Percentiles rank a stretch among this genome's conserved stretches.
Evolutionary conservation across 2,797 vertebrate genomes (phyloP).

Genomic region (Artibeus lituratus): DNA sequence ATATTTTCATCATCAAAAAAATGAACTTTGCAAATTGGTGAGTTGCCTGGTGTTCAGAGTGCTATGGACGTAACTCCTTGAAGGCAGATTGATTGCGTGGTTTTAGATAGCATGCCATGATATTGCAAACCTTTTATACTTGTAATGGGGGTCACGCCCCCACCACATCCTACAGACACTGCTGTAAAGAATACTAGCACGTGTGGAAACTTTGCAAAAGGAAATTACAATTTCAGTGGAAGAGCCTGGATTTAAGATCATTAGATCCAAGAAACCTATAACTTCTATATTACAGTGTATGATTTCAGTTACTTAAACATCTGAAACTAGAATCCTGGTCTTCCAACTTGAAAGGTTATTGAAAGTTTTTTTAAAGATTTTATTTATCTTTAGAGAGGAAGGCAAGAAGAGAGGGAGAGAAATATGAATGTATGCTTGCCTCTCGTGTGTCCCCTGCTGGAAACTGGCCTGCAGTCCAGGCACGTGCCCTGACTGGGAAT

Average conservation of each 20-base stretch:
- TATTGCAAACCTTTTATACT: not conserved
- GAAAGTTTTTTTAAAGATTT: not conserved
- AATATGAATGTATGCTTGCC: too few species aligned
- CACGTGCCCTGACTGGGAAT: too few species aligned
- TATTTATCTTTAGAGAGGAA: too few species aligned
- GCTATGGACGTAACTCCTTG: not conserved
- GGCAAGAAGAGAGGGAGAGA: too few species aligned
- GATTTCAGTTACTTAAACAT: not conserved
- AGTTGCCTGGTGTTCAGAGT: not conserved
- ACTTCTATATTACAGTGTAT: not conserved
- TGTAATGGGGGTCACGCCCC: not conserved
- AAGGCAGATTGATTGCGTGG: not conserved
- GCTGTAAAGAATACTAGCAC: not conserved
- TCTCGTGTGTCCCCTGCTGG: too few species aligned
- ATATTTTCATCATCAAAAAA: constrained; percentile 5
- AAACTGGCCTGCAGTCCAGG: too few species aligned
- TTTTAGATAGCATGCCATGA: not conserved
- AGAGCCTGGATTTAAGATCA: not conserved
- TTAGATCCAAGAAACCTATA: not conserved
- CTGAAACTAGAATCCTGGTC: not conserved
- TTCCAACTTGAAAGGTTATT: not conserved
- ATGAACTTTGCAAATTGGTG: not conserved
- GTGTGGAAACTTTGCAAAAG: not conserved
- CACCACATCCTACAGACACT: not conserved
- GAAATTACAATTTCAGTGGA: not conserved